Base-by-base conservation (phyloP, 1,140 invertebrate genomes). In the Calliphora vicina region DNA sequence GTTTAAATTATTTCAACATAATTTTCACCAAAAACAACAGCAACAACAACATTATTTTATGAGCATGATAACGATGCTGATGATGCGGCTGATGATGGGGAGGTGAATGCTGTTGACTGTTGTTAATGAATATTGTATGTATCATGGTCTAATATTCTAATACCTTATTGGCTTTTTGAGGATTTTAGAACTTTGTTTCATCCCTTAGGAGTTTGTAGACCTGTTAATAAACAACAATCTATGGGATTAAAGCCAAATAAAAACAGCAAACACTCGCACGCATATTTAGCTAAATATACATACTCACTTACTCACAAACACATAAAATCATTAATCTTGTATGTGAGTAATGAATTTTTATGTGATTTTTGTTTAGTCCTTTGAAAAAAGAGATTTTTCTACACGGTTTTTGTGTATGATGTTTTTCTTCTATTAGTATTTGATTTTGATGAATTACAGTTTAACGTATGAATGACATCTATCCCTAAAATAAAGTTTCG, bases 391-490 rank as follows among this genome's bases (percentile, higher is more conserved):
- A 17, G 61, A 9, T 2, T 43, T 78, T 78, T 78, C 4, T 2
- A 35, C 10, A 35, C 35, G 35, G 35, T 35, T 78, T 25, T 78
- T 43, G 23, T 78, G 3, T 23, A n/a, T 78, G 12, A 42, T 43
- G 5, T 23, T 20, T 78, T 78, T 43, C 35, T 43, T 45, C n/a
- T 78, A 78, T 78, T 78, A 42, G 29, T 78, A 43, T 78, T 78
- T 35, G 74, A 78, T 78, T 78, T 78, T 78, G 74, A 78, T 78
- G 74, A 78, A 78, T 78, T 78, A 78, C 74, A 78, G 35, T 78
- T 78, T 43, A 78, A 26, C 74, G 23, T 43, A 23, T 35, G 42
- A 78, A 45, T 78, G 74, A 78, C 74, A 78, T 43, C 29, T 23
- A 67, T 67, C 61, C 20, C 61, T 4, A 20, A 67, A 67, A 23